A percentile compares a stretch with the other conserved stretches of the same genome.
Conservation (phyloP, 2,113 vertebrate genomes). For the Probosciger aterrimus region DNA sequence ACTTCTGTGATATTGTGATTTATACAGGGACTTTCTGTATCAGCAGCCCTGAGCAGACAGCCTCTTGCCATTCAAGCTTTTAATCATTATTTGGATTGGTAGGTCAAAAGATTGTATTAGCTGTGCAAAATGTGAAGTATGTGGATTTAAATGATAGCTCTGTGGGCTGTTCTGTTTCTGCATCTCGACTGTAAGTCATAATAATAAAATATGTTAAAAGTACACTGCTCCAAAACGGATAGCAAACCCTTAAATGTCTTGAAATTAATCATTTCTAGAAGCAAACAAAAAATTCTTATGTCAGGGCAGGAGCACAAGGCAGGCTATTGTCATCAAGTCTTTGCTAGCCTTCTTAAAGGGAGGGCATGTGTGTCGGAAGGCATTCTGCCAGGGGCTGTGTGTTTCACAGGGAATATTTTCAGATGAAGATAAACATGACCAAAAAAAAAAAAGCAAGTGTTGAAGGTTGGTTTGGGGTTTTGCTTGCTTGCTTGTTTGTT, state of each 20-base stretch:
- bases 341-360: background rate
- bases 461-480: background rate
- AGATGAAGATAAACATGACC: background rate
- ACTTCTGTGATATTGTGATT: slow-evolving; percentile 60
- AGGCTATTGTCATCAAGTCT: background rate
- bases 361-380: background rate
- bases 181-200: background rate
- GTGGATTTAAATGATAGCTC: background rate
- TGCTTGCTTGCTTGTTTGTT: background rate
- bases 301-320: background rate
- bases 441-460: background rate
- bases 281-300: background rate
- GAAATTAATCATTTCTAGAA: background rate
- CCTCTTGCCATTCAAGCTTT: slow-evolving; percentile 15
- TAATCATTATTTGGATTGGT: background rate
- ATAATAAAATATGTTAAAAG: slow-evolving; percentile 7
- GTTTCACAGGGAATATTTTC: background rate
- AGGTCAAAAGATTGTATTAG: slow-evolving; percentile 17
- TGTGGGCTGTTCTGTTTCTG: background rate
- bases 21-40: slow-evolving; percentile 52
- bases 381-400: background rate
- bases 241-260: background rate
- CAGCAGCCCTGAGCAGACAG: slow-evolving; percentile 38
- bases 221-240: background rate
- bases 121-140: slow-evolving; percentile 24